Conservation (phyloP, 2,797 vertebrate genomes). For the Champsocephalus gunnari region DNA sequence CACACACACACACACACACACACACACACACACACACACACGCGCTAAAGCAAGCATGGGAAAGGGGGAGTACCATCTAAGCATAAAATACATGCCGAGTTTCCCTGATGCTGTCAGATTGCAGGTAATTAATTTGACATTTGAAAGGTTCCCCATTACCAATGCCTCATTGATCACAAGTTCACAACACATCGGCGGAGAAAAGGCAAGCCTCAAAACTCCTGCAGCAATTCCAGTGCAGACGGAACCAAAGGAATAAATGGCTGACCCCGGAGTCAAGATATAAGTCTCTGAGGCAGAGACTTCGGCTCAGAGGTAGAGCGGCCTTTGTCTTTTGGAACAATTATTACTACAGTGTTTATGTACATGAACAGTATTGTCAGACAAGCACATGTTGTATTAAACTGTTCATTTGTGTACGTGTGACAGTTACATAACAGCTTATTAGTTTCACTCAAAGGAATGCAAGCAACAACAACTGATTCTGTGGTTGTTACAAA, state of each 20-base stretch:
- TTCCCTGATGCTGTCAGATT: conserved; percentile 68
- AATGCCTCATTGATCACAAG: conserved; percentile 64
- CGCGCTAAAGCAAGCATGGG: conserved; percentile 59
- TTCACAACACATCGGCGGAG: conserved; percentile 63
- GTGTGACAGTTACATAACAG: conserved; percentile 2
- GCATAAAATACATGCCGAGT: conserved; percentile 75
- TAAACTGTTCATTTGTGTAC: conserved; percentile 23
- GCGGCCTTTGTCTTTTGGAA: not conserved
- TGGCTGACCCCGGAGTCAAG: conserved; percentile 25
- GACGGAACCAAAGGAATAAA: conserved; percentile 32
- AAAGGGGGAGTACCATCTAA: conserved; percentile 61
- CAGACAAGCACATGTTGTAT: conserved; percentile 9
- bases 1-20: conserved; percentile 21
- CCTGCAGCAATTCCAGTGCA: conserved; percentile 42
- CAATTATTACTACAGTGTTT: not conserved
- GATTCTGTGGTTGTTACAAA: not conserved
- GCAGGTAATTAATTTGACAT: conserved; percentile 78
- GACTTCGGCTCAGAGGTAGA: conserved; percentile 16
- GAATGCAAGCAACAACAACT: not conserved
- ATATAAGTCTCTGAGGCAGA: conserved; percentile 18
- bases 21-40: not conserved
- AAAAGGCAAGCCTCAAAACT: conserved; percentile 42
- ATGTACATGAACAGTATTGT: not conserved
- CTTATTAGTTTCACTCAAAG: conserved; percentile 1
- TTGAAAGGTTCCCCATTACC: conserved; percentile 72